Evolutionary conservation across 2,113 vertebrate species (phyloP).

Genomic region (Lophura nycthemera): DNA sequence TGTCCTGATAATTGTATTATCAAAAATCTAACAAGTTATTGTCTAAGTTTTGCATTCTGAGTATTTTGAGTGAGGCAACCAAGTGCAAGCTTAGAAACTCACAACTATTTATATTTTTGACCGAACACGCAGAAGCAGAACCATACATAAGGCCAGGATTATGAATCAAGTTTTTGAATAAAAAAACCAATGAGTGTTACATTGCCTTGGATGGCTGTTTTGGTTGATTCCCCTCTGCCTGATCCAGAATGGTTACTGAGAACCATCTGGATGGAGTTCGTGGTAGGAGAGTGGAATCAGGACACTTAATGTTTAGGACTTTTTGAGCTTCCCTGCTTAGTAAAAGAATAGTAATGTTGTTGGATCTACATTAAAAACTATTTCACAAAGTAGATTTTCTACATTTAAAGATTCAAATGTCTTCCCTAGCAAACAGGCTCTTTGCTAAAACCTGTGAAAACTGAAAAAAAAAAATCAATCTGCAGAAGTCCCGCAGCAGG

Average conservation of each 20-base stretch:
- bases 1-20: neutral
- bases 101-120: neutral
- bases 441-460: neutral
- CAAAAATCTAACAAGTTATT: neutral
- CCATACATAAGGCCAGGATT: neutral
- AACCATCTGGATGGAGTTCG: neutral
- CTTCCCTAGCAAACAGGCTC: neutral
- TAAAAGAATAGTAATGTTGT: neutral
- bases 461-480: neutral
- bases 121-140: neutral
- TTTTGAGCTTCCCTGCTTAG: neutral
- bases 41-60: neutral
- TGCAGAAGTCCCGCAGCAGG: neutral
- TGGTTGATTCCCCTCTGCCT: neutral
- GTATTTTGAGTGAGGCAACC: neutral
- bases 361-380: neutral
- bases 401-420: neutral
- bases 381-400: neutral
- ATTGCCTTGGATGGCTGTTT: neutral
- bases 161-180: neutral
- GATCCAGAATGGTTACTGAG: no score
- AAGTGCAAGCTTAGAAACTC: neutral
- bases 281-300: neutral
- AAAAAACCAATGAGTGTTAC: fast-evolving
- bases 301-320: neutral